Conservation (phyloP, 2,113 vertebrate genomes). For the Connochaetes taurinus region DNA sequence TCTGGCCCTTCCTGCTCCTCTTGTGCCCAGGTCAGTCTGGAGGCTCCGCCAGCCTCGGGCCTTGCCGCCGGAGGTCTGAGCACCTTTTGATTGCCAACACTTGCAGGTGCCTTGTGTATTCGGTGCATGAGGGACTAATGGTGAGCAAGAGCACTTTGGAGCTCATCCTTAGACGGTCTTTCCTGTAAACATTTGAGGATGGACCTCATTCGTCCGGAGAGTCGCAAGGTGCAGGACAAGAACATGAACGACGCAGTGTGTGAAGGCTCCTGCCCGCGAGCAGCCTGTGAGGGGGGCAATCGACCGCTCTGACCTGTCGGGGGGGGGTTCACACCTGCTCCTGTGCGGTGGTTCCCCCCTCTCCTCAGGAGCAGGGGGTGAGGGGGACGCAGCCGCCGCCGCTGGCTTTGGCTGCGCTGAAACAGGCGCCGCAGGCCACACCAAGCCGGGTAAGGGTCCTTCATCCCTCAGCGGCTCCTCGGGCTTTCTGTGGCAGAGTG, state of each 20-base stretch:
- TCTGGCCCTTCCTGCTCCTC: not conserved
- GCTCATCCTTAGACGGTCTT: not conserved
- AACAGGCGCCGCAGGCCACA: not conserved
- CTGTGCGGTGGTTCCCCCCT: too few species aligned
- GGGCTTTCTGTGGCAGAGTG: not conserved
- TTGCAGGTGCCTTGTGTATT: not conserved
- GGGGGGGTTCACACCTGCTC: not conserved
- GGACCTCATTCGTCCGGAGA: not conserved
- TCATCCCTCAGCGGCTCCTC: not conserved
- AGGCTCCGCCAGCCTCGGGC: not conserved
- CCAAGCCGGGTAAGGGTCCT: not conserved
- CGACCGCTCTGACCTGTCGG: rapidly evolving
- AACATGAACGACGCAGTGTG: rapidly evolving
- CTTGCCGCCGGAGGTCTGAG: not conserved
- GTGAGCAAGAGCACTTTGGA: not conserved
- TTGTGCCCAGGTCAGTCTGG: not conserved
- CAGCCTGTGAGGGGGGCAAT: too few species aligned
- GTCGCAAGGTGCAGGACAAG: not conserved
- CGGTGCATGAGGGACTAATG: not conserved
- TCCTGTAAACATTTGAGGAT: not conserved
- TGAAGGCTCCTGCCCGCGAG: not conserved
- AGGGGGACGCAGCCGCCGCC: rapidly evolving
- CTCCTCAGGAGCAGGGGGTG: not conserved
- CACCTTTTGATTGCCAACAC: not conserved
- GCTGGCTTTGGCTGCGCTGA: too few species aligned